These are phyloP conservation scores for Bombus sylvicola DNA, from an alignment of 1,140 invertebrate genomes.

Conservation along the genomic window DNA sequence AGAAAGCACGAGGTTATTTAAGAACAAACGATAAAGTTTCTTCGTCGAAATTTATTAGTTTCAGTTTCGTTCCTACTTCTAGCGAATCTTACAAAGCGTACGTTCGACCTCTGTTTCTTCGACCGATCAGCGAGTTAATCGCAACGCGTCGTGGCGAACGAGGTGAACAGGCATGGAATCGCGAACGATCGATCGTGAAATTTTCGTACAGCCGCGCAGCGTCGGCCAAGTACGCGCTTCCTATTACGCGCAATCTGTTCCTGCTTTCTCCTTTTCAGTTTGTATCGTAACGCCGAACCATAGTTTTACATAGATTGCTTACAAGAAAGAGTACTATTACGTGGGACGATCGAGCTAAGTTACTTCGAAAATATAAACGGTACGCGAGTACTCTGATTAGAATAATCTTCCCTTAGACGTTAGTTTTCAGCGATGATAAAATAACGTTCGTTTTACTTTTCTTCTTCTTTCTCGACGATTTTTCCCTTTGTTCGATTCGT, in stretches of 20 bases:
- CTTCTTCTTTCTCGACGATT: too few relatives aligned
- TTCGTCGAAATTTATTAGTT: conserved; percentile 39
- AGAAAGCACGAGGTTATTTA: neutral
- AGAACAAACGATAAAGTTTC: conserved; percentile 4
- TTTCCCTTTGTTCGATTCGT: neutral
- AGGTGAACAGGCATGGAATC: conserved; percentile 4
- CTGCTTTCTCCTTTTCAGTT: neutral
- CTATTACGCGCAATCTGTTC: neutral
- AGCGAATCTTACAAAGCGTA: conserved; percentile 37
- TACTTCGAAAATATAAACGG: conserved; percentile 22
- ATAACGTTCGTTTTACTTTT: neutral
- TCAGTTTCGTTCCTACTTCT: conserved; percentile 29
- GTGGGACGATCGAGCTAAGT: neutral
- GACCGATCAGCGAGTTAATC: neutral
- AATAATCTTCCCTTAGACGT: neutral
- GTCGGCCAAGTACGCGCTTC: neutral
- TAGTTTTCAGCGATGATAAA: conserved; percentile 20
- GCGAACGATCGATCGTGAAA: conserved; percentile 4
- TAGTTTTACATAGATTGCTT: neutral
- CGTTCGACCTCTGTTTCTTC: conserved; percentile 5
- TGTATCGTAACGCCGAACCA: conserved; percentile 8
- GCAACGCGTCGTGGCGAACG: neutral
- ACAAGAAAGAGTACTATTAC: neutral
- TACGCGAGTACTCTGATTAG: neutral
- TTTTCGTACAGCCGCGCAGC: neutral